Conservation (phyloP, 2,113 vertebrate species). For the Xenopus borealis region DNA sequence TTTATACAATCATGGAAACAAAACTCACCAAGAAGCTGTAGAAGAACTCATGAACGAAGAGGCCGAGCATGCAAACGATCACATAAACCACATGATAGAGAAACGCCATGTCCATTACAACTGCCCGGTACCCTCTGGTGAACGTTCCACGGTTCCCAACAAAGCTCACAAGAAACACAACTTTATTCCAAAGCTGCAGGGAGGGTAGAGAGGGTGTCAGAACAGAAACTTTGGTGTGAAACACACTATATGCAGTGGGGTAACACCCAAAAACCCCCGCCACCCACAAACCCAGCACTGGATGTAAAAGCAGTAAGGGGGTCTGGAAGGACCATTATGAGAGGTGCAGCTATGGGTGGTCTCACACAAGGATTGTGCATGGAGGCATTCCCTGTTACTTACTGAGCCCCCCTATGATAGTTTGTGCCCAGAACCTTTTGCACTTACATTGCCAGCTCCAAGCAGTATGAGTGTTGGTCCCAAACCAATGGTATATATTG, state of each 20-base stretch:
- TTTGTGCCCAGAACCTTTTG: background rate
- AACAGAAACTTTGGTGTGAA: no score
- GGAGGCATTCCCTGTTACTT: no score
- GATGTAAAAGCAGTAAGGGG: no score
- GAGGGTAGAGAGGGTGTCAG: background rate
- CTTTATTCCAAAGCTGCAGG: conserved; percentile 90
- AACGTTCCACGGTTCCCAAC: conserved; percentile 96
- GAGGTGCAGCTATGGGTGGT: no score
- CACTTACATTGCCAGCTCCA: conserved; percentile 89
- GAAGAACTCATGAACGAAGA: conserved; percentile 95
- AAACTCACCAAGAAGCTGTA: conserved; percentile 92
- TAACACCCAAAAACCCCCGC: no score
- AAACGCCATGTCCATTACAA: conserved; percentile 93
- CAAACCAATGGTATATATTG: conserved; percentile 92
- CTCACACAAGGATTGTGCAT: no score
- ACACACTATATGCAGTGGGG: no score
- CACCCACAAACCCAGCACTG: no score
- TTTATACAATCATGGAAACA: background rate
- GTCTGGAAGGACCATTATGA: no score
- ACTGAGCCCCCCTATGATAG: no score
- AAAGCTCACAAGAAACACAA: conserved; percentile 94
- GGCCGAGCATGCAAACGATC: conserved; percentile 90
- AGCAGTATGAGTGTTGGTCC: conserved; percentile 85
- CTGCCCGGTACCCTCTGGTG: conserved; percentile 89
- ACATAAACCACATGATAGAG: conserved; percentile 89